Evolutionary conservation across 2,797 vertebrate species (phyloP).

Genomic region (Mormyrops boulengeri): DNA sequence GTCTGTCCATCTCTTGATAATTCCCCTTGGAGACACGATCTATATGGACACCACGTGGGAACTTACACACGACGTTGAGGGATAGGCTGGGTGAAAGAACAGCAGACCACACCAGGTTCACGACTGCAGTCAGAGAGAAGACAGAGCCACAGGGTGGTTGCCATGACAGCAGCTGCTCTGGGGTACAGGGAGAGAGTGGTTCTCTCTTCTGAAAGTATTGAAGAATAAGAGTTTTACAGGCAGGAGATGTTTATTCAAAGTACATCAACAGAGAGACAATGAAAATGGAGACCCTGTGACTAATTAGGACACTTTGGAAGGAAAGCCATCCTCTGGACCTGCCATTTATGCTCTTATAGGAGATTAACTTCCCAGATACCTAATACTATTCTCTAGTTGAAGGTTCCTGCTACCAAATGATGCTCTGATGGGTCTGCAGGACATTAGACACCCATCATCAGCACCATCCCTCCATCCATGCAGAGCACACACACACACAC

Average conservation of each 20-base stretch:
- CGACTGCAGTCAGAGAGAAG: conserved; percentile 5
- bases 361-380: conserved; percentile 20
- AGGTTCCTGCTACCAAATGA: conserved; percentile 10
- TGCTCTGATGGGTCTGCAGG: conserved; percentile 11
- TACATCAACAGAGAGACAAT: conserved; percentile 33
- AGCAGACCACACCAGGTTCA: background rate
- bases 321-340: background rate
- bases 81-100: background rate
- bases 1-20: background rate
- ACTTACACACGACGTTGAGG: background rate
- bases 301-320: background rate
- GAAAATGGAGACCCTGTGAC: conserved; percentile 24
- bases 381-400: background rate
- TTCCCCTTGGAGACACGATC: background rate
- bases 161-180: conserved; percentile 24
- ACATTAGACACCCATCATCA: background rate
- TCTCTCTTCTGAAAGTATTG: conserved; percentile 30
- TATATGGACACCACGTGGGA: background rate
- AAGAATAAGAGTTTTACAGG: conserved; percentile 40
- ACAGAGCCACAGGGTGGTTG: conserved; percentile 19
- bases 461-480: conserved; percentile 24
- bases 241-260: conserved; percentile 31
- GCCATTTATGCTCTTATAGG: background rate
- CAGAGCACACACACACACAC: background rate
- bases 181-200: conserved; percentile 19